phyloP scores from a whole-genome alignment of 1,140 invertebrate species.

The Drosophila quadrilineata region DNA sequence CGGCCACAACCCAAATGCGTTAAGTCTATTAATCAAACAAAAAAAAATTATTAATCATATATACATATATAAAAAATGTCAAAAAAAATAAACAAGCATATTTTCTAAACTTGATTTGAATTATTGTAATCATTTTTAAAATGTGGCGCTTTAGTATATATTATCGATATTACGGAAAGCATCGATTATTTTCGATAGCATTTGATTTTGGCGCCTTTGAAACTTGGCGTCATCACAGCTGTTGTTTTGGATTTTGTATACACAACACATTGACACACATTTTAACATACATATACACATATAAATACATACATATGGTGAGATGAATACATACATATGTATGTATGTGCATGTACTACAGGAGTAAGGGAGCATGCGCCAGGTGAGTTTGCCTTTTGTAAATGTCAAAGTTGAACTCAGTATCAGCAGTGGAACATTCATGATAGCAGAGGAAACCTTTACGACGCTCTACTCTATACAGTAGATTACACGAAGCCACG shows the following conservation, averaged over 20 bases:
- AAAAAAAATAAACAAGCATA: slow-evolving; percentile 1
- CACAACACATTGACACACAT: neutral
- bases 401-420: slow-evolving; percentile 68
- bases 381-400: slow-evolving; percentile 29
- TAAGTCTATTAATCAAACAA: neutral
- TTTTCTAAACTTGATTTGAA: neutral
- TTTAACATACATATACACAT: neutral
- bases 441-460: neutral
- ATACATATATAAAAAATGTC: neutral
- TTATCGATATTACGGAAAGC: neutral
- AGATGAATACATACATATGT: no score
- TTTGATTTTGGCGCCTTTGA: no score
- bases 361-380: slow-evolving; percentile 34
- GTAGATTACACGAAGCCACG: slow-evolving; percentile 19
- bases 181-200: no score
- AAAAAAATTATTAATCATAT: neutral
- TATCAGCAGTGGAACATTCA: slow-evolving; percentile 7
- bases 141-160: neutral
- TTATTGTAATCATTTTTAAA: neutral
- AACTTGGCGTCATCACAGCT: slow-evolving; percentile 3
- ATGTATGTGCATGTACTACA: slow-evolving; percentile 1
- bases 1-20: neutral
- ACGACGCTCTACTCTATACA: no score
- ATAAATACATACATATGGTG: neutral
- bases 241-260: neutral